phyloP scores from a whole-genome alignment of 2,888 invertebrate species.

The Orthosia incerta region DNA sequence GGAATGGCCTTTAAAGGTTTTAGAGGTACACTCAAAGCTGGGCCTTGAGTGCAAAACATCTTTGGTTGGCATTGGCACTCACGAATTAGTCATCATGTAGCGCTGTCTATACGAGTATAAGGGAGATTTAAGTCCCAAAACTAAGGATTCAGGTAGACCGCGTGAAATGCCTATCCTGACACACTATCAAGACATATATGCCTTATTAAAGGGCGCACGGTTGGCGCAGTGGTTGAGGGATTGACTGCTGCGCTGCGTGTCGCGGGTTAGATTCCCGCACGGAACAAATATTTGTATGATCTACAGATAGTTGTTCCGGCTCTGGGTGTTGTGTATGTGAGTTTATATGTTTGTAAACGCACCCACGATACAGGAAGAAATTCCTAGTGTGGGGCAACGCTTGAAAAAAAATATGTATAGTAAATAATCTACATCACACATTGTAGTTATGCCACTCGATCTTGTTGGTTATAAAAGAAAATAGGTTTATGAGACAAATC shows the following conservation, averaged over 20 bases:
- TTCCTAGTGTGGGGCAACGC: too few species aligned
- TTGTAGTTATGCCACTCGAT: background rate
- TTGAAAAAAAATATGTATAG: too few species aligned
- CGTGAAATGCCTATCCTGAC: background rate
- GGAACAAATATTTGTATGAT: too few species aligned
- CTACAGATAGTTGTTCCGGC: too few species aligned
- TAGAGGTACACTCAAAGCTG: conserved; percentile 12
- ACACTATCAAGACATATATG: background rate
- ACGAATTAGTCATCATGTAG: conserved; percentile 5
- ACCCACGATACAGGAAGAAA: too few species aligned
- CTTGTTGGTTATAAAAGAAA: conserved; percentile 7
- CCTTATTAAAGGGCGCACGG: too few species aligned
- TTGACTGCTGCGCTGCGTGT: too few species aligned
- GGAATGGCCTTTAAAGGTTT: conserved; percentile 7
- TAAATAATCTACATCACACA: background rate
- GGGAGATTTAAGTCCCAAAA: background rate
- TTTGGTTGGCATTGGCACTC: background rate
- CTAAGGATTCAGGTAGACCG: background rate
- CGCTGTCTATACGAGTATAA: background rate
- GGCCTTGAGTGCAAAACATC: conserved; percentile 5
- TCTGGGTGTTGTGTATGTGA: too few species aligned
- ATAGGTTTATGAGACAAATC: background rate
- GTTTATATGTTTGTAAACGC: too few species aligned
- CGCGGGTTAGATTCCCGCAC: too few species aligned
- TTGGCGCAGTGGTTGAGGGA: too few species aligned